Evolutionary conservation across 2,113 vertebrate genomes (phyloP), one percentile per base, ranked within the genome.

Genomic region (Cathartes aura): DNA sequence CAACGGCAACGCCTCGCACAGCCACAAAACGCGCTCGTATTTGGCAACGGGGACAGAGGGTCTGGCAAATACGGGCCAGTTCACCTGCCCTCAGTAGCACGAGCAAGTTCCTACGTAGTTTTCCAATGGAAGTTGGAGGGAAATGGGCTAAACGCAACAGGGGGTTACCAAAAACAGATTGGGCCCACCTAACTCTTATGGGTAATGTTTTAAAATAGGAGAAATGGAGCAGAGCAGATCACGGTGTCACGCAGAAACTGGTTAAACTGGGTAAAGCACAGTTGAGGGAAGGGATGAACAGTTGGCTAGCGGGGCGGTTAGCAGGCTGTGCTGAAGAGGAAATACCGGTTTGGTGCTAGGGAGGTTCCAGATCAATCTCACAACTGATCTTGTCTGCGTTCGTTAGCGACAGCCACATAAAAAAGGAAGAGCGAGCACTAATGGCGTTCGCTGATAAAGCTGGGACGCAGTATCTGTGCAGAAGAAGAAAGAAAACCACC

Each of bases 401-500:
- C 19, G 1, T 50, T 10, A 52, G 63, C 1, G 2, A 42, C 52
- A 29, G n/a, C 24, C 30, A 5, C 73, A 2, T 5, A 11, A 30
- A 26, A 36, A 32, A 27, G 27, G 74, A 50, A 43, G 27, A 45
- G 38, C 1, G 17, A 52, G 36, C 18, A 0, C 29, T 23, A 8
- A 3, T 1, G 27, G 40, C 1, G 12, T 12, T 29, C 18, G 1
- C n/a, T 5, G 43, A 7, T 10, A 13, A 24, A 50, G 34, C 50
- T 6, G 20, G 24, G 53, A 36, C 0, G 13, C 43, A 5, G 2
- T 1, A 17, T 6, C 21, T 5, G 29, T 0, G 50, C 36, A 5
- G 36, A 32, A 38, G 58, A 20, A 42, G 36, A 20, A 43, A 1
- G 24, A 60, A 67, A 68, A 8, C 15, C 43, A 2, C 2, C 29